Evolutionary conservation across 2,888 invertebrate genomes (phyloP), one percentile per base, ranked within the genome.

Genomic region (Cantharis lateralis): DNA sequence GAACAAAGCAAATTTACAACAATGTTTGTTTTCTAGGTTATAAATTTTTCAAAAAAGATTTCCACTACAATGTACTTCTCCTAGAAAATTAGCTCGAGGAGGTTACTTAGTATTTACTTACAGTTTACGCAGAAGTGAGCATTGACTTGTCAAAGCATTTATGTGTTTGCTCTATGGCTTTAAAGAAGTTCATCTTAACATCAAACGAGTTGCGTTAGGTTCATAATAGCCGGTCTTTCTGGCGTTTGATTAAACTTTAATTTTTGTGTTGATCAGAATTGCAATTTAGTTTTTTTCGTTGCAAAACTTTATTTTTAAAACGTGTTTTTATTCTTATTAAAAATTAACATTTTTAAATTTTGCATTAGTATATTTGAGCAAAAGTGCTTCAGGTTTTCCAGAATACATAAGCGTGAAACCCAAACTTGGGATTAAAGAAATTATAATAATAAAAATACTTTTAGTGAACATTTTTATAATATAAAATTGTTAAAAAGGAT

Each of bases 81-180:
- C 63, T 70, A 28, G 16, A 15, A 26, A 16, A 28, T 64, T 74
- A n/a, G 74, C 70, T 68, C 28, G 63, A 70, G 70, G 74, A 48
- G 70, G 70, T 74, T 70, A 70, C 68, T 75, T 75, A 70, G 75
- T 75, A 75, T 75, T 75, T 75, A 66, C 75, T 75, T 71, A 71
- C 75, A 68, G 66, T 75, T 75, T 68, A 75, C 32, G 75, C 48
- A 75, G 75, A 75, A 75, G 71, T 75, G 75, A 75, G 71, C 75
- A 75, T 62, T 71, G 75, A 71, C 70, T 75, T 75, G 71, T 75
- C 75, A 75, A 75, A 75, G 75, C 75, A 70, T 71, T 75, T 70
- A 66, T 61, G 68, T 75, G 68, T 75, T 71, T 75, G 71, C 63
- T 64, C 68, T 75, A 70, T 61, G 75, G 75, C 71, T 70, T 64